Percentiles rank a stretch among this genome's conserved stretches.
phyloP scores from a whole-genome alignment of 2,797 vertebrate genomes.

The Taeniopygia guttata region DNA sequence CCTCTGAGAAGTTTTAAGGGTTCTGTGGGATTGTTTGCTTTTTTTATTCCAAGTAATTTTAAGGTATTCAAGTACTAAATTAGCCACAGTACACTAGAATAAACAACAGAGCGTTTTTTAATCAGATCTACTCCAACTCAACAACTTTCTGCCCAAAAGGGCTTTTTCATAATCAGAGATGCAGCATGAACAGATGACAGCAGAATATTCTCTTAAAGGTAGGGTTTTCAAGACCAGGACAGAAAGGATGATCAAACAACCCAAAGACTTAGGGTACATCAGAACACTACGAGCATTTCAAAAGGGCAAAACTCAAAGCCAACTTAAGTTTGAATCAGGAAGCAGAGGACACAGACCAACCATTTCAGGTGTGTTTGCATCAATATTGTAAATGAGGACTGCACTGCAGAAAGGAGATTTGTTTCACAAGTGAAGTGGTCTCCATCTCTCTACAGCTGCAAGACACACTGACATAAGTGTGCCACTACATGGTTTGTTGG shows the following conservation, averaged over 20 bases:
- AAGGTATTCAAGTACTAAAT: background rate
- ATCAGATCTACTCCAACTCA: background rate
- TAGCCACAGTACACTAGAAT: background rate
- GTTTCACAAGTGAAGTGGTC: background rate
- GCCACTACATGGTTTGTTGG: background rate
- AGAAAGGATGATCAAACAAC: background rate
- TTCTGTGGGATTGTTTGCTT: background rate
- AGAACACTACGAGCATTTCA: background rate
- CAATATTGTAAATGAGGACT: background rate
- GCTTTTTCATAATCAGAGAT: background rate
- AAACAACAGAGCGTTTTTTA: background rate
- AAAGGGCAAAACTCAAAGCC: background rate
- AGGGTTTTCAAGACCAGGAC: background rate
- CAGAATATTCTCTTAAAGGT: background rate
- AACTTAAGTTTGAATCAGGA: background rate
- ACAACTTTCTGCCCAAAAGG: background rate
- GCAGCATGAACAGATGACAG: background rate
- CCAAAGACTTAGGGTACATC: fast-evolving
- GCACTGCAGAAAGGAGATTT: background rate
- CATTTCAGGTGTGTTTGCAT: background rate
- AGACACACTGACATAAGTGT: background rate
- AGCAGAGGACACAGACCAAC: background rate
- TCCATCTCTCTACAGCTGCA: background rate
- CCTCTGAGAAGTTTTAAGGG: background rate
- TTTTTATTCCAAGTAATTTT: background rate